A percentile compares a stretch with the other conserved stretches of the same genome.
phyloP scores from a whole-genome alignment of 2,113 vertebrate genomes.

The Sakesphorus luctuosus region DNA sequence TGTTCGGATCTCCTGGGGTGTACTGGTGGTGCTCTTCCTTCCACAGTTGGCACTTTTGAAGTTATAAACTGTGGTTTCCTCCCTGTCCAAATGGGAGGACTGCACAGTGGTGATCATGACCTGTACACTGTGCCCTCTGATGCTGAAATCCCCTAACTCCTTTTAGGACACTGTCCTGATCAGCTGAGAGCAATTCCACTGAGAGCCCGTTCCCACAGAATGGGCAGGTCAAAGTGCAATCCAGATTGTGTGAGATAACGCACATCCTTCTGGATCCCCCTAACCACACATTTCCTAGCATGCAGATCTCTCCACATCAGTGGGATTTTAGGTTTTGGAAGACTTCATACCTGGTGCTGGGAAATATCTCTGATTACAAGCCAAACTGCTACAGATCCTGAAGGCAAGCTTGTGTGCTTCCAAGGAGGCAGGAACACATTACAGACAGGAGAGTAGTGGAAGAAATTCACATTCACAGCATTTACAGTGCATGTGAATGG shows the following conservation, averaged over 20 bases:
- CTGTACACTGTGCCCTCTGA: neutral
- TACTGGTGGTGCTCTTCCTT: neutral
- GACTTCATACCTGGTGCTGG: neutral
- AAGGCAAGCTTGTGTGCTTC: neutral
- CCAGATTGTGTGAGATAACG: neutral
- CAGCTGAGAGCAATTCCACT: neutral
- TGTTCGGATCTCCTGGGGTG: rapidly evolving
- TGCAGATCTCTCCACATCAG: neutral
- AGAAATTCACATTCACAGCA: neutral
- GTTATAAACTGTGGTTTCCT: neutral
- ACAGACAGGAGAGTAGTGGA: neutral
- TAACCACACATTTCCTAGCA: neutral
- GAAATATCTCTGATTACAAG: neutral
- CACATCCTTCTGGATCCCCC: neutral
- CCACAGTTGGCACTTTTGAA: neutral
- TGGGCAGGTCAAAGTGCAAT: neutral
- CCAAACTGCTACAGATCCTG: neutral
- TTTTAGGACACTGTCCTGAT: neutral
- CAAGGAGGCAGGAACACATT: neutral
- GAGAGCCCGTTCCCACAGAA: rapidly evolving
- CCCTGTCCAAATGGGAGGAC: neutral
- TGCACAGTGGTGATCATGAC: neutral
- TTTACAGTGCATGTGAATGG: neutral
- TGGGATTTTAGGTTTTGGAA: neutral
- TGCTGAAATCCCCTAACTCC: neutral